Base-by-base conservation (phyloP, 2,113 vertebrate species). In the Gadus chalcogrammus region DNA sequence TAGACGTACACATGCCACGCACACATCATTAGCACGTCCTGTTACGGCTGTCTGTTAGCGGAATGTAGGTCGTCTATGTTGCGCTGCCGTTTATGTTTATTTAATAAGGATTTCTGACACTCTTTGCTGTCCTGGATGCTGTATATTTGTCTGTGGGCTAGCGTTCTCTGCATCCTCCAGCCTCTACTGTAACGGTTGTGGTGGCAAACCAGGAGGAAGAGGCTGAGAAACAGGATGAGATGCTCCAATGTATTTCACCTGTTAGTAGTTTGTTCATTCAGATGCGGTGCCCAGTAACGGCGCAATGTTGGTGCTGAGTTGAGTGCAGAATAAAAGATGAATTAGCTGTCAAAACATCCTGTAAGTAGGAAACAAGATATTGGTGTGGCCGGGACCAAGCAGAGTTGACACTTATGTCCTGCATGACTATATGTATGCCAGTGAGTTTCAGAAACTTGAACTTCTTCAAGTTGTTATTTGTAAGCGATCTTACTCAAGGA, bases 31-130 rank as follows among this genome's bases (percentile, higher is more conserved):
- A 64, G 63, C 56, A 60, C 20, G 24, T 8, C 69, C 73, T 63
- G 63, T 77, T 84, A 48, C 69, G 48, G 12, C 71, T 28, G 15
- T 67, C 69, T 68, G 68, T 75, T 65, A 71, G 38, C 16, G 24
- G 2, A 16, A 28, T 68, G 52, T 63, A 72, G 28, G 61, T 35
- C 68, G 35, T 74, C 61, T 18, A 70, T 77, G 63, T 72, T 65
- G 77, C 31, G 73, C 35, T n/a, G 6, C 12, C 31, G 6, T 35
- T 35, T 35, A 35, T 35, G 31, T 35, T 35, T 35, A 35, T 35
- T 35, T 35, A 35, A 35, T 35, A 7, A 35, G 4, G 0, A 68
- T 64, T 70, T 56, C 7, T 31, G 28, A 67, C 75, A 75, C 17
- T 22, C 42, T 20, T 61, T 38, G 18, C 17, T 73, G 8, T 75